Conservation (phyloP, 2,113 vertebrate species). For the Amphilophus citrinellus region DNA sequence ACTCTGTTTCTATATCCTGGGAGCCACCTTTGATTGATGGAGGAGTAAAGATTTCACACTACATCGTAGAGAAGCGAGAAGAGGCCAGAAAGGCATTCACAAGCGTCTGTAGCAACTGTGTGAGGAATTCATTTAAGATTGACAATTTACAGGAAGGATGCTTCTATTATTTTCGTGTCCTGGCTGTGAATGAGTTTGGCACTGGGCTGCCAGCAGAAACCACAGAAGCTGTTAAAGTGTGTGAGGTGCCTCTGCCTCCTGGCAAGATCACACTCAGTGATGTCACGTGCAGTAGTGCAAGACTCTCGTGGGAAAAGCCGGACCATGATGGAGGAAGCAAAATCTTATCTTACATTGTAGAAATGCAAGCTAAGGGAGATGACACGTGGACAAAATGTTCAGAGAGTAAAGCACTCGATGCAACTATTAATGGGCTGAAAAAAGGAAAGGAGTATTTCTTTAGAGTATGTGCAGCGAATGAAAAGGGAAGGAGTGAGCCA, state of each 20-base stretch:
- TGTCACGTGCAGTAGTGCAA: constrained; percentile 88
- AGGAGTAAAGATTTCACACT: constrained; percentile 95
- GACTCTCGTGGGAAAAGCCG: constrained; percentile 95
- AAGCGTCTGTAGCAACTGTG: constrained; percentile 91
- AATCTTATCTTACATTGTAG: constrained; percentile 92
- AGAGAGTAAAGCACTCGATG: constrained; percentile 89
- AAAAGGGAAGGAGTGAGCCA: constrained; percentile 96
- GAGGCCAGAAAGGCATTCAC: constrained; percentile 94
- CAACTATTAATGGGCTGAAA: constrained; percentile 87
- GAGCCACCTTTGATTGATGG: constrained; percentile 95
- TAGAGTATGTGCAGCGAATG: constrained; percentile 91
- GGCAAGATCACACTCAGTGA: constrained; percentile 90
- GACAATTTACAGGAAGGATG: constrained; percentile 94
- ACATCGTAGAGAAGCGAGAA: constrained; percentile 95
- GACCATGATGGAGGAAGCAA: constrained; percentile 97
- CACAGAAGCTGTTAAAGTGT: constrained; percentile 88
- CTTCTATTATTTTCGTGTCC: constrained; percentile 94
- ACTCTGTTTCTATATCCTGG: constrained; percentile 92
- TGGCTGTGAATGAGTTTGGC: constrained; percentile 95
- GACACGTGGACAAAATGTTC: constrained; percentile 91
- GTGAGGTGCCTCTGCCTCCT: constrained; percentile 91
- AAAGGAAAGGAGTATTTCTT: constrained; percentile 93
- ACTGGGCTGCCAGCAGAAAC: constrained; percentile 89
- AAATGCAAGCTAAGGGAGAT: constrained; percentile 94
- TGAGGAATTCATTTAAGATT: constrained; percentile 91